A percentile compares a stretch with the other conserved stretches of the same genome.
Evolutionary conservation across 2,888 invertebrate species (phyloP).

Genomic region (Mallateleia sp.): DNA sequence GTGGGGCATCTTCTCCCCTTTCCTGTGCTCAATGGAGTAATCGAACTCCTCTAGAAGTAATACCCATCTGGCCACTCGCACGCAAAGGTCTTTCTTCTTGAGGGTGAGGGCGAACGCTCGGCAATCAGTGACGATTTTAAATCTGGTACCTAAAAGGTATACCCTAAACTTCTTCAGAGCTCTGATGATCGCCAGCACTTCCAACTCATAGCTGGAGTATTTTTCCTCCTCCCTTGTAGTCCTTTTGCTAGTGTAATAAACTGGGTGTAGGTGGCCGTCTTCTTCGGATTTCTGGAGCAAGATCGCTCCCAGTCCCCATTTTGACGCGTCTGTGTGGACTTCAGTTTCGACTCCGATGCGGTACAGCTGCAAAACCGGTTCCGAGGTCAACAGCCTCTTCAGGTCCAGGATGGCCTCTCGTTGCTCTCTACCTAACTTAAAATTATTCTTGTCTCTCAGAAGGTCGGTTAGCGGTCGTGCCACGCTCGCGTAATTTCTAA

Average conservation of each 20-base stretch:
- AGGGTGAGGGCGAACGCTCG: not conserved
- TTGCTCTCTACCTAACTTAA: not conserved
- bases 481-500: conserved; percentile 16
- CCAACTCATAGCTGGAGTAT: conserved; percentile 82
- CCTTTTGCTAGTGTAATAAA: conserved; percentile 80
- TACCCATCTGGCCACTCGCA: not conserved
- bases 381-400: conserved; percentile 24
- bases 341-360: conserved; percentile 59
- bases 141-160: conserved; percentile 57
- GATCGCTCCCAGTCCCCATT: conserved; percentile 73
- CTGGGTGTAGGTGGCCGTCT: conserved; percentile 74
- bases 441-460: not conserved
- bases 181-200: conserved; percentile 79
- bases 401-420: conserved; percentile 10
- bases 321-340: not conserved
- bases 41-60: not conserved
- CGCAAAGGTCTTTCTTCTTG: not conserved
- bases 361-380: conserved; percentile 60
- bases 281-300: conserved; percentile 76
- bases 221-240: conserved; percentile 77
- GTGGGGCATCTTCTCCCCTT: not conserved
- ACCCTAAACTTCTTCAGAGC: conserved; percentile 81
- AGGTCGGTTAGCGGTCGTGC: not conserved
- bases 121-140: conserved; percentile 55
- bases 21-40: not conserved